Evolutionary conservation across 2,113 vertebrate genomes (phyloP), one percentile per base, ranked within the genome.

Genomic region (Trogon melanurus): DNA sequence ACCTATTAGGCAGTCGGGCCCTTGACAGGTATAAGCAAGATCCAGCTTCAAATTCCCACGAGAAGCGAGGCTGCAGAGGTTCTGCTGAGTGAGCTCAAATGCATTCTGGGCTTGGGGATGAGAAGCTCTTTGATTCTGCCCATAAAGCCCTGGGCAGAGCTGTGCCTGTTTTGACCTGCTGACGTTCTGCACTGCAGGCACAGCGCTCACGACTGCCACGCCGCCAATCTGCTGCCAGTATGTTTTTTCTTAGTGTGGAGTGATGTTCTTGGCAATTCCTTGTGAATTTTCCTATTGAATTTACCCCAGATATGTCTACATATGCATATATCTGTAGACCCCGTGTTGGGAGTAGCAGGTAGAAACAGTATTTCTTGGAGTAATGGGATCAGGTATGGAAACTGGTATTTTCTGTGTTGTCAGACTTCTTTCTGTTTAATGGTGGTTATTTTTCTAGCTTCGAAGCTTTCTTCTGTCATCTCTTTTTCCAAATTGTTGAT

Each of bases 251-350:
- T 25, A 29, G 5, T 10, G 23, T 66, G 61, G 23, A 16, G 45
- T 8, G 25, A 10, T 51, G 54, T 16, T 29, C 30, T 36, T 69
- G 64, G 48, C 14, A 45, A 26, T 18, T 19, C 32, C 22, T 64
- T 57, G 41, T 29, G 66, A 41, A n/a, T 71, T 50, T n/a, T 88
- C 57, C n/a, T 25, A 4, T 50, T 44, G 27, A 62, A 13, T 57
- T 20, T 30, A 25, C 6, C 20, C 30, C 51, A 44, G 11, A 4
- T 18, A 25, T 27, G 20, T 45, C 44, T 44, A 13, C 34, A 7
- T 69, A 18, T 44, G 44, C 0, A 0, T 16, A 7, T 11, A 6
- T 25, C 12, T 18, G 34, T 27, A 51, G 16, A 41, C 22, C 10
- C 20, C 34, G 44, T 23, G 62, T 41, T 41, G 41, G 41, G 41